Conservation (phyloP, 2,113 vertebrate species). For the Crypturellus undulatus region DNA sequence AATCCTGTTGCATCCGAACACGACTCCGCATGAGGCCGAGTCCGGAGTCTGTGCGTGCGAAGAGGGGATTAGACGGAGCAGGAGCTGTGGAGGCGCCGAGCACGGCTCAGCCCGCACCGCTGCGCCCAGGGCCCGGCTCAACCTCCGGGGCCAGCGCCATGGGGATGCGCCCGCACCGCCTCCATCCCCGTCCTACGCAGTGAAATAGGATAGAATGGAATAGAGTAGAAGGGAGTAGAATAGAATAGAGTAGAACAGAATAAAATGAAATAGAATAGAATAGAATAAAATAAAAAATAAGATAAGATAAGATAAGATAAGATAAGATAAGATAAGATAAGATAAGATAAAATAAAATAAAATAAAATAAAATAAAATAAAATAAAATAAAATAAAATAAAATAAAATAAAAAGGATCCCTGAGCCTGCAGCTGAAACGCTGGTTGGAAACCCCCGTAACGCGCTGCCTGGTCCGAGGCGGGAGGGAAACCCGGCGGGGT, state of each 20-base stretch:
- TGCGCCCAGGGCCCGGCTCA: accelerated
- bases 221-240: not conserved
- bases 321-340: too few species aligned
- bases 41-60: not conserved
- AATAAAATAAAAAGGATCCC: too few species aligned
- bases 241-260: not conserved
- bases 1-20: not conserved
- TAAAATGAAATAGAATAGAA: too few species aligned
- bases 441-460: too few species aligned
- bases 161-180: not conserved
- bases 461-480: too few species aligned
- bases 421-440: too few species aligned
- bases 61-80: not conserved
- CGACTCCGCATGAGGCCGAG: not conserved
- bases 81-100: not conserved
- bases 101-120: not conserved
- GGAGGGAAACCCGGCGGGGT: too few species aligned
- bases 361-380: too few species aligned
- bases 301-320: too few species aligned
- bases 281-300: too few species aligned
- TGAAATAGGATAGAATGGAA: not conserved
- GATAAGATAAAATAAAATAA: too few species aligned
- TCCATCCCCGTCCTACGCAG: not conserved
- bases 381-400: too few species aligned
- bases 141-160: not conserved